Evolutionary conservation across 2,888 invertebrate genomes (phyloP).

Genomic region (Cosmorhoe ocellata): DNA sequence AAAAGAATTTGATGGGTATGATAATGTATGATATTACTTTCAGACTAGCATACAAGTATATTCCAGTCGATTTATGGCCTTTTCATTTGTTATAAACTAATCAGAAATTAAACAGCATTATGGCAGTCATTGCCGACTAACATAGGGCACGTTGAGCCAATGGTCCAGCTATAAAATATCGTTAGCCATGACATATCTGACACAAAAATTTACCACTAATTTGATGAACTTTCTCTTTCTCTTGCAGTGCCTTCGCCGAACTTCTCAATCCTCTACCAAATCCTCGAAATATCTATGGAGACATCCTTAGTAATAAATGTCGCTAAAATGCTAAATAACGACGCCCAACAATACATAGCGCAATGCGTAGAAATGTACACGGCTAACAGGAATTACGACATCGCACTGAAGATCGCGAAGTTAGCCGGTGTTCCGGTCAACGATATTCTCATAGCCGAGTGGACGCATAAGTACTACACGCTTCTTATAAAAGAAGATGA

Average conservation of each 20-base stretch:
- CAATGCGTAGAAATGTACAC: conserved; percentile 81
- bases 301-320: conserved; percentile 81
- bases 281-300: conserved; percentile 82
- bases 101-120: too few species aligned
- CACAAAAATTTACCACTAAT: too few species aligned
- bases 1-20: conserved; percentile 77
- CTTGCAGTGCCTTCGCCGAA: conserved; percentile 70
- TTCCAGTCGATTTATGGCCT: too few species aligned
- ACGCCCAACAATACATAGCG: conserved; percentile 70
- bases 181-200: too few species aligned
- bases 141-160: too few species aligned
- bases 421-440: conserved; percentile 73
- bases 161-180: too few species aligned
- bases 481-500: conserved; percentile 53
- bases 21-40: too few species aligned
- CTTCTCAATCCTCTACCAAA: conserved; percentile 66
- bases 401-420: conserved; percentile 83
- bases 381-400: conserved; percentile 74
- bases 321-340: conserved; percentile 66
- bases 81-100: too few species aligned
- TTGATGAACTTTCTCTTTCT: too few species aligned
- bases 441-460: conserved; percentile 79
- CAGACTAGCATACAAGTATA: too few species aligned
- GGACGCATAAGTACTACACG: conserved; percentile 76
- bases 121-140: too few species aligned